Conservation (phyloP, 2,113 vertebrate species). For the Laterallus jamaicensis region DNA sequence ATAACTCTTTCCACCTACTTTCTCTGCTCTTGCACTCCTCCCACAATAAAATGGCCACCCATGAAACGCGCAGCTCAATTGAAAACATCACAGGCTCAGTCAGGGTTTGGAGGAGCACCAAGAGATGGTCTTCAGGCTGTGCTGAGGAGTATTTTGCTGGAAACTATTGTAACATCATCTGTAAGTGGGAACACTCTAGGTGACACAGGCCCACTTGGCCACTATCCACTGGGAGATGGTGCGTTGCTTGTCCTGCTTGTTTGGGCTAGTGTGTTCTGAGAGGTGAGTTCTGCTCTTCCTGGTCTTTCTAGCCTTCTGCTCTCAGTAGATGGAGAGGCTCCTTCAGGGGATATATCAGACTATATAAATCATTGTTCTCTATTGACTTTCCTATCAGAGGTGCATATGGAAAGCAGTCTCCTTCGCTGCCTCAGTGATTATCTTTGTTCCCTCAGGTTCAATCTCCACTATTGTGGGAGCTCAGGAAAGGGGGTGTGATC, state of each 20-base stretch:
- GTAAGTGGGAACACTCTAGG: background rate
- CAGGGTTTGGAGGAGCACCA: background rate
- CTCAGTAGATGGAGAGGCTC: background rate
- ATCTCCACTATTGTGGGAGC: background rate
- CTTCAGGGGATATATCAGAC: background rate
- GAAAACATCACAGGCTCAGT: background rate
- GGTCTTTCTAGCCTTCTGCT: background rate
- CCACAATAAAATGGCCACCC: background rate
- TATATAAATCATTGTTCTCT: background rate
- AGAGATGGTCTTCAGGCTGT: background rate
- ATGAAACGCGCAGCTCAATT: background rate
- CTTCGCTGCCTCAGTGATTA: background rate
- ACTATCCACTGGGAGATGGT: background rate
- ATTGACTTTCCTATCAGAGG: background rate
- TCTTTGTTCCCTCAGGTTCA: background rate
- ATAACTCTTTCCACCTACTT: background rate
- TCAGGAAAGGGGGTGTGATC: background rate
- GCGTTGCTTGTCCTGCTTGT: background rate
- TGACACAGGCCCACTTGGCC: background rate
- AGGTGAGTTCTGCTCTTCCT: background rate
- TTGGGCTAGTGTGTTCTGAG: accelerated
- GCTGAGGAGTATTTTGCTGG: background rate
- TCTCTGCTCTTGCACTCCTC: background rate
- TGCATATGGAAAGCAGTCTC: background rate
- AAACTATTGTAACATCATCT: accelerated